These are phyloP conservation scores for Planococcus citri DNA, from an alignment of 1,140 invertebrate genomes.

Conservation along the genomic window DNA sequence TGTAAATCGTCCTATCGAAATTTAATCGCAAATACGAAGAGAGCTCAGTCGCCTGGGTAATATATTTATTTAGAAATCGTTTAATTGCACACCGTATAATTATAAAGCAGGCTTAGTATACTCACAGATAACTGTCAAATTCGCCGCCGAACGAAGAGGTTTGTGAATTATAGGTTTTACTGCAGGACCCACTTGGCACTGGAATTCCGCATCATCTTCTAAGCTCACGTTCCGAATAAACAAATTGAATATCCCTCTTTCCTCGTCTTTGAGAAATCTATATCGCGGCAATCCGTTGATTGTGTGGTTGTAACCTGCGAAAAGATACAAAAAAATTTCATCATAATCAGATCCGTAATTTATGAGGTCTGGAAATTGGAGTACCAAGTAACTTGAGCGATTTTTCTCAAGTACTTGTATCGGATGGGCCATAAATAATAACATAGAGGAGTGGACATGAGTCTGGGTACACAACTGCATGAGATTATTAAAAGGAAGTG, in stretches of 20 bases:
- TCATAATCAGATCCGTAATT: too few relatives aligned
- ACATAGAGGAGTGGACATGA: too few relatives aligned
- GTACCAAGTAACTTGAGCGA: too few relatives aligned
- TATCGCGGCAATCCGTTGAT: constrained; percentile 78
- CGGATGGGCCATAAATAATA: too few relatives aligned
- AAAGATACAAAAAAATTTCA: constrained; percentile 18
- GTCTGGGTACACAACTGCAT: too few relatives aligned
- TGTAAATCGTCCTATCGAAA: neutral
- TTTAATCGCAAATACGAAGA: neutral
- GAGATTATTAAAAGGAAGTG: too few relatives aligned
- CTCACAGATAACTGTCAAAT: constrained; percentile 78
- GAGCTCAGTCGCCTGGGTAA: neutral
- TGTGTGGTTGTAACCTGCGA: constrained; percentile 58
- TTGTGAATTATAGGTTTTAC: constrained; percentile 47
- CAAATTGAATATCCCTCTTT: constrained; percentile 70
- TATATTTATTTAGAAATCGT: neutral
- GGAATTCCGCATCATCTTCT: constrained; percentile 79
- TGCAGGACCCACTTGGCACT: constrained; percentile 81
- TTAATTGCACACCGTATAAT: neutral
- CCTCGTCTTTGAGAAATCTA: constrained; percentile 65
- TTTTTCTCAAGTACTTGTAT: too few relatives aligned
- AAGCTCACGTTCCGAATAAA: constrained; percentile 68
- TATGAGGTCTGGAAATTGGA: too few relatives aligned
- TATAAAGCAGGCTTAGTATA: constrained; percentile 30
- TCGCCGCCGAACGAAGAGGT: constrained; percentile 68